Evolutionary conservation across 2,888 invertebrate genomes (phyloP).

Genomic region (Drosophila pseudotakahashii): DNA sequence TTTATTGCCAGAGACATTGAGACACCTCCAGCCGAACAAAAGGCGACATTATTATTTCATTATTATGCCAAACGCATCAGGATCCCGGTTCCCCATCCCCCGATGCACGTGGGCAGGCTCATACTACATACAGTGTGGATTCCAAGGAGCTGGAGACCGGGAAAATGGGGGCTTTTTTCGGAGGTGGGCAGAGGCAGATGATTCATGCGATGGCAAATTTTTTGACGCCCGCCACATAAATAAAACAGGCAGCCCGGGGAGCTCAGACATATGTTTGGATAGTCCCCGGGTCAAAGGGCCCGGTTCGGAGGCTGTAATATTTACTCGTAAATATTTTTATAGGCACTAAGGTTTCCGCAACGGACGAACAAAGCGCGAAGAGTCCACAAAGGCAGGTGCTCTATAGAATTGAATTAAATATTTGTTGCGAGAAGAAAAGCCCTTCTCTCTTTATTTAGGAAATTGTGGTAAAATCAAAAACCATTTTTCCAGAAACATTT

Average conservation of each 20-base stretch:
- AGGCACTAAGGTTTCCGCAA: constrained; percentile 49
- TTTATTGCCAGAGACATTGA: constrained; percentile 70
- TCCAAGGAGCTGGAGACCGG: constrained; percentile 1
- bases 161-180: constrained; percentile 2
- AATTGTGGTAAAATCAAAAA: not conserved
- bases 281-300: constrained; percentile 41
- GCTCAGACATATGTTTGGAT: constrained; percentile 64
- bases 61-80: constrained; percentile 78
- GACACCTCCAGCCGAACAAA: constrained; percentile 71
- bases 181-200: constrained; percentile 57
- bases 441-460: not conserved
- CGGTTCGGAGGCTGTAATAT: constrained; percentile 55
- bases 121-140: constrained; percentile 61
- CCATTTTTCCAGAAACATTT: not conserved
- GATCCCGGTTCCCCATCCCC: constrained; percentile 28
- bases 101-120: constrained; percentile 48
- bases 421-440: not conserved
- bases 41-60: constrained; percentile 80
- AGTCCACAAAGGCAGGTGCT: constrained; percentile 26
- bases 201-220: constrained; percentile 76
- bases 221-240: constrained; percentile 64
- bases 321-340: constrained; percentile 81
- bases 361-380: constrained; percentile 24
- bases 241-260: constrained; percentile 58
- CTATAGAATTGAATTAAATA: constrained; percentile 13